Conservation (phyloP, 2,797 vertebrate species). For the Dendrocincla fuliginosa region DNA sequence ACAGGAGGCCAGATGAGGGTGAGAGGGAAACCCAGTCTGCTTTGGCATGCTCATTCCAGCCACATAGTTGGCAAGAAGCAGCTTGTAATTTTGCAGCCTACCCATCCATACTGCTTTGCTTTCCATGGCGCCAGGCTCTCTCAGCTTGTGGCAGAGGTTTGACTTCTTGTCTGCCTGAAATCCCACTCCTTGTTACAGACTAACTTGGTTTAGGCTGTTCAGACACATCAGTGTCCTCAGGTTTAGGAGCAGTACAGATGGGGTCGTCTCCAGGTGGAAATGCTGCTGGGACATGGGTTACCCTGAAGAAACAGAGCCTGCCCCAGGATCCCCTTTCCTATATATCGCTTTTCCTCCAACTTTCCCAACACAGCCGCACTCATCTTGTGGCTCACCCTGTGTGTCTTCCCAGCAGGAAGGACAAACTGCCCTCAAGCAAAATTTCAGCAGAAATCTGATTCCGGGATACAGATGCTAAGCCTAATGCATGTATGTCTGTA, state of each 20-base stretch:
- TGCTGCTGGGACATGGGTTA: neutral
- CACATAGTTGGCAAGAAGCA: neutral
- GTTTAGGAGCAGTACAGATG: neutral
- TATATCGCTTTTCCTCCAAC: fast-evolving
- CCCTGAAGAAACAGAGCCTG: neutral
- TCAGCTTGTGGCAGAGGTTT: neutral
- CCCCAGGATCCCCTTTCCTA: fast-evolving
- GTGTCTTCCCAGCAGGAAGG: neutral
- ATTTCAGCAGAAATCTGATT: neutral
- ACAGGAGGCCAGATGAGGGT: neutral
- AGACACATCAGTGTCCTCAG: neutral
- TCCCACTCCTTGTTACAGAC: neutral
- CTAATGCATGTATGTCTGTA: neutral
- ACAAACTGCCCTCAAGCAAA: neutral
- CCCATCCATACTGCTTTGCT: neutral
- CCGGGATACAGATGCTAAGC: neutral
- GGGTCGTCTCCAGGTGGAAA: neutral
- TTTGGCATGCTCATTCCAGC: neutral
- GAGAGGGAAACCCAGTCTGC: neutral
- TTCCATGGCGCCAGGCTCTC: fast-evolving
- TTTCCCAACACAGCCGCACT: neutral
- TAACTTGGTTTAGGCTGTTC: neutral
- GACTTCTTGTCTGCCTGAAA: neutral
- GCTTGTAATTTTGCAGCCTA: neutral
- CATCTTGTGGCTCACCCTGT: neutral